Conservation (phyloP, 2,888 invertebrate genomes). For the Microdon myrmicae region DNA sequence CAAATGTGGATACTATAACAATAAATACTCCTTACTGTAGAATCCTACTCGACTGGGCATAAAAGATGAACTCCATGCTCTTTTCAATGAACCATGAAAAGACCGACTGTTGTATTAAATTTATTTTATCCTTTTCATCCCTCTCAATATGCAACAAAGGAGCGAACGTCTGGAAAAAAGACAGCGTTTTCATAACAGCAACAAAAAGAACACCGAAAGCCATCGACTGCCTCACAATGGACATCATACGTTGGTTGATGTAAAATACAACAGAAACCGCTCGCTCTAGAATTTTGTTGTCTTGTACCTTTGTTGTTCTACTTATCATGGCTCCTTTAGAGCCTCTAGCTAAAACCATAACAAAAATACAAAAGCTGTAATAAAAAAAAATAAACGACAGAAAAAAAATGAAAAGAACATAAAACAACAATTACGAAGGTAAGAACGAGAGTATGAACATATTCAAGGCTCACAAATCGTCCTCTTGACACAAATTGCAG, state of each 20-base stretch:
- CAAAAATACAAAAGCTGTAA: neutral
- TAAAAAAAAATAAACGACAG: neutral
- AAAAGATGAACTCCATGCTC: too few species aligned
- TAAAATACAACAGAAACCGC: slow-evolving; percentile 5
- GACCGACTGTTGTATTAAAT: too few species aligned
- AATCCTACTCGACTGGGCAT: too few species aligned
- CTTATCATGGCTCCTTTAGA: too few species aligned
- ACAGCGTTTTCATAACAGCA: slow-evolving; percentile 12
- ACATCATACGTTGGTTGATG: too few species aligned
- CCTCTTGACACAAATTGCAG: slow-evolving; percentile 47
- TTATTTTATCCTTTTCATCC: too few species aligned
- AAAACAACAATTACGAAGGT: slow-evolving; percentile 5
- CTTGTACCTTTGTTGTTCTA: too few species aligned
- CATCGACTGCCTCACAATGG: slow-evolving; percentile 13
- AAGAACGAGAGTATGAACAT: slow-evolving; percentile 4
- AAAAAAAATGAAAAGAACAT: slow-evolving; percentile 18
- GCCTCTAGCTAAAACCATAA: neutral
- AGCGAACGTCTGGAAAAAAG: too few species aligned
- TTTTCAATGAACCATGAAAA: too few species aligned
- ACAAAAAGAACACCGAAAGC: slow-evolving; percentile 7
- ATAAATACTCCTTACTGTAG: too few species aligned
- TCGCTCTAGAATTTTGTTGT: slow-evolving; percentile 3
- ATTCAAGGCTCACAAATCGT: slow-evolving; percentile 38
- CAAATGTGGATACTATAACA: too few species aligned
- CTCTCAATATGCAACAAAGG: too few species aligned